Conservation (phyloP, 1,140 invertebrate species). For the Bradysia coprophila region DNA sequence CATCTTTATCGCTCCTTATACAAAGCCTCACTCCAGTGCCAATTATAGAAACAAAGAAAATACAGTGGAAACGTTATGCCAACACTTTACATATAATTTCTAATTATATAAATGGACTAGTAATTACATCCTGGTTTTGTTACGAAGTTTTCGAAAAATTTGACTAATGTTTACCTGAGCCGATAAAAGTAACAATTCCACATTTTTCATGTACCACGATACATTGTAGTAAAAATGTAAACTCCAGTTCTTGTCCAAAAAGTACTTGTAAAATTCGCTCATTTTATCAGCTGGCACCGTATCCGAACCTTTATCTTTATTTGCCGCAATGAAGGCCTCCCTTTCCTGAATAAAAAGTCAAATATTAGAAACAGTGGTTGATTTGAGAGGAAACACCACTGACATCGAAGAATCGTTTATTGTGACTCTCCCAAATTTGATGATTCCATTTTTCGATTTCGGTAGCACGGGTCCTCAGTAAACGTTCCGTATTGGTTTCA, state of each 20-base stretch:
- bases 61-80: too few species aligned
- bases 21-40: too few species aligned
- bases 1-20: too few species aligned
- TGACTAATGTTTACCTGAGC: too few species aligned
- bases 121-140: too few species aligned
- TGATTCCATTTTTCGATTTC: slow-evolving; percentile 64
- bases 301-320: slow-evolving; percentile 27
- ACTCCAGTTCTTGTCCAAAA: slow-evolving; percentile 58
- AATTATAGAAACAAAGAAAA: too few species aligned
- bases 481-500: slow-evolving; percentile 43
- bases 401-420: slow-evolving; percentile 44
- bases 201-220: slow-evolving; percentile 55
- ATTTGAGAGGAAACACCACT: background rate
- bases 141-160: too few species aligned
- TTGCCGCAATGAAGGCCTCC: slow-evolving; percentile 36
- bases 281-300: slow-evolving; percentile 56
- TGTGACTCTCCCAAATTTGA: slow-evolving; percentile 61
- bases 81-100: too few species aligned
- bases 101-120: too few species aligned
- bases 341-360: slow-evolving; percentile 31
- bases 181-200: slow-evolving; percentile 36
- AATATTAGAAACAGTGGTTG: background rate
- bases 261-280: slow-evolving; percentile 69
- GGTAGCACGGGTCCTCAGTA: slow-evolving; percentile 38
- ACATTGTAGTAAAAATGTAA: slow-evolving; percentile 49